phyloP scores from a whole-genome alignment of 2,113 vertebrate species.

The Azemiops feae region DNA sequence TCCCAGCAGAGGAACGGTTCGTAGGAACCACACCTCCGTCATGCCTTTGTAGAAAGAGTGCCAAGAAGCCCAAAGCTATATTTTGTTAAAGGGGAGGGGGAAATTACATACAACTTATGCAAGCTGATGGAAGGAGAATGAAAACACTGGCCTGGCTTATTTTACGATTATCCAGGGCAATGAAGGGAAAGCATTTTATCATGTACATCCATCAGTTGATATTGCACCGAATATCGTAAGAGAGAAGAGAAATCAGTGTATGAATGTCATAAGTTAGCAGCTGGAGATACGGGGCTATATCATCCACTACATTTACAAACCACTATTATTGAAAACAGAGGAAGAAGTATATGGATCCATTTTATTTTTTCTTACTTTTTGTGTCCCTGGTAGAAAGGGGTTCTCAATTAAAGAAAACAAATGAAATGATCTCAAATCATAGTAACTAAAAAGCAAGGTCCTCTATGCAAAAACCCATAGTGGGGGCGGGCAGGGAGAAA shows the following conservation, averaged over 20 bases:
- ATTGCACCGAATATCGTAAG: constrained; percentile 25
- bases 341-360: neutral
- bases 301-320: constrained; percentile 21
- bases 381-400: neutral
- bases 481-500: too few species aligned
- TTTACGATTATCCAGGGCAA: constrained; percentile 41
- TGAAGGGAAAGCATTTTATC: constrained; percentile 44
- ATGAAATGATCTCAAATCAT: neutral
- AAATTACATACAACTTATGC: neutral
- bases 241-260: neutral
- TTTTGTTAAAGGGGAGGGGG: neutral
- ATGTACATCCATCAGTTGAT: constrained; percentile 21
- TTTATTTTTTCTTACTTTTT: neutral
- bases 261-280: neutral
- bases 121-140: neutral
- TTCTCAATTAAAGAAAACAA: neutral
- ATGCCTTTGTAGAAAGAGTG: constrained; percentile 29
- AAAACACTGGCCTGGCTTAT: neutral
- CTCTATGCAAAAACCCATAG: neutral
- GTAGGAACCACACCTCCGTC: constrained; percentile 26
- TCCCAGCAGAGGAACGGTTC: constrained; percentile 31
- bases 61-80: neutral
- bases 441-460: neutral
- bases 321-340: neutral
- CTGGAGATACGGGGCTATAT: neutral